Conservation (phyloP, 2,888 invertebrate genomes). For the Ceriagrion tenellum region DNA sequence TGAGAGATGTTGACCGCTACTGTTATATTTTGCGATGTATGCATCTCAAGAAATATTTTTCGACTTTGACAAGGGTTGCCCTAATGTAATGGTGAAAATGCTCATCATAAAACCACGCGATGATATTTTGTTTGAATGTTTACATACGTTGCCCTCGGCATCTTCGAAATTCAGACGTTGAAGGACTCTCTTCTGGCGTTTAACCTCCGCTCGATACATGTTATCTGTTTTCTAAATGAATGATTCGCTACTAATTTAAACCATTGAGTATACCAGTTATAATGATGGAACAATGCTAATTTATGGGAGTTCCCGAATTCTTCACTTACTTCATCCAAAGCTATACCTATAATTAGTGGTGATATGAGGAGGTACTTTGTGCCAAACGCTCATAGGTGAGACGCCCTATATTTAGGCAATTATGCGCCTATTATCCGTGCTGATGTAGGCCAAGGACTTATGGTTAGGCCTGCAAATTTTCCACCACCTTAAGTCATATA, state of each 20-base stretch:
- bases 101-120: too few relatives aligned
- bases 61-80: too few relatives aligned
- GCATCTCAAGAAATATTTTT: too few relatives aligned
- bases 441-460: neutral
- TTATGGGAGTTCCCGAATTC: neutral
- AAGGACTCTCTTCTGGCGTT: neutral
- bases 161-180: neutral
- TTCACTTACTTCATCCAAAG: neutral
- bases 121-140: neutral
- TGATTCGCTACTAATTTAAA: neutral
- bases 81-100: too few relatives aligned
- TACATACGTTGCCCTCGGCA: neutral
- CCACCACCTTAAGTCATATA: neutral
- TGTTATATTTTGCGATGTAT: too few relatives aligned
- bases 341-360: neutral
- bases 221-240: neutral
- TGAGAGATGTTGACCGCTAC: too few relatives aligned
- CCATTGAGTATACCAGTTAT: neutral
- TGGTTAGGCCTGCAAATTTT: neutral
- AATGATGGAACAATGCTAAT: neutral
- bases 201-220: neutral
- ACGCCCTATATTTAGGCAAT: neutral
- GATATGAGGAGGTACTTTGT: neutral
- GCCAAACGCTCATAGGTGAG: neutral
- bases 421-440: neutral